Evolutionary conservation across 2,888 invertebrate genomes (phyloP).

Genomic region (Resseliella maxima): DNA sequence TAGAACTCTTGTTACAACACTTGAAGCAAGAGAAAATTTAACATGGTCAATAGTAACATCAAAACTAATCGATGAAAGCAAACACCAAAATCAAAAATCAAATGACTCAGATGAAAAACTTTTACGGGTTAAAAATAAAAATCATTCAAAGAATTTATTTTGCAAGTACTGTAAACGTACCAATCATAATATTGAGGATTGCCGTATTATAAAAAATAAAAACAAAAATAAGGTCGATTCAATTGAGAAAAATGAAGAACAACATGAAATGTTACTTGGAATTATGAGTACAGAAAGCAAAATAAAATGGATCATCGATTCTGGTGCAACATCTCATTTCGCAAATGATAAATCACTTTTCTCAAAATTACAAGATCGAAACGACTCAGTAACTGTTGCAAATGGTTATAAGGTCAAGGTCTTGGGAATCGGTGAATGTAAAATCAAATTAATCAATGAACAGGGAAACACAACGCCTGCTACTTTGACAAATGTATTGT

Average conservation of each 20-base stretch:
- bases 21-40: conserved; percentile 58
- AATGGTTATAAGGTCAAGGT: conserved; percentile 58
- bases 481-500: conserved; percentile 57
- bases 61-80: background rate
- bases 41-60: background rate
- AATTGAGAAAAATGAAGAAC: no score
- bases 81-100: background rate
- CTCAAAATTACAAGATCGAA: background rate
- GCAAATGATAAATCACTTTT: no score
- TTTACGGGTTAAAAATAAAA: no score
- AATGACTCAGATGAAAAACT: background rate
- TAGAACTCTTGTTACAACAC: conserved; percentile 58
- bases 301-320: background rate
- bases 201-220: no score
- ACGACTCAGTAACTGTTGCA: background rate
- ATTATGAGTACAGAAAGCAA: background rate
- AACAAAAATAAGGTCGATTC: no score
- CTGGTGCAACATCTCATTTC: background rate
- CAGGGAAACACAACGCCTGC: background rate
- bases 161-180: no score
- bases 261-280: background rate
- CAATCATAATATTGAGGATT: no score
- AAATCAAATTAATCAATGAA: conserved; percentile 56
- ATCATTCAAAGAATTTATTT: no score
- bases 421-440: conserved; percentile 58